Percentiles rank a stretch among this genome's conserved stretches.
Evolutionary conservation across 2,797 vertebrate species (phyloP).

Genomic region (Ctenopoma kingsleyae): DNA sequence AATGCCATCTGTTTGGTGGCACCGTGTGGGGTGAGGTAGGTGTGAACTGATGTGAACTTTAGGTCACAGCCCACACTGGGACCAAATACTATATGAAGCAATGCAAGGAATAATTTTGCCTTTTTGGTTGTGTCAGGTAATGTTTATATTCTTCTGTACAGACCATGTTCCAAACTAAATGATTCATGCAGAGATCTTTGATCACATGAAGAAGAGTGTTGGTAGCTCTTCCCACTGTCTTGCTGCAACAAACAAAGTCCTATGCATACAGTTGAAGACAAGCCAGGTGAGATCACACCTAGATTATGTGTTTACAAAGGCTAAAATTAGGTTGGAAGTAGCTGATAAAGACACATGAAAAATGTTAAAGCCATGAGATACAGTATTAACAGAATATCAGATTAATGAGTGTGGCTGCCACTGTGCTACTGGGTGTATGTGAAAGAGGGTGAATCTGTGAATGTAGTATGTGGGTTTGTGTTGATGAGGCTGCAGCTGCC

Average conservation of each 20-base stretch:
- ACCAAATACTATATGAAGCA: neutral
- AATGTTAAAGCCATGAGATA: constrained; percentile 7
- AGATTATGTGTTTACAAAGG: constrained; percentile 1
- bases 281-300: constrained; percentile 7
- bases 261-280: constrained; percentile 2
- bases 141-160: neutral
- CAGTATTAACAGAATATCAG: constrained; percentile 28
- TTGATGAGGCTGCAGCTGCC: constrained; percentile 50
- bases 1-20: constrained; percentile 10
- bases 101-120: neutral
- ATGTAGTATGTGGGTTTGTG: constrained; percentile 46
- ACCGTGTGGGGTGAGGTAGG: neutral
- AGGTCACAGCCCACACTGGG: neutral
- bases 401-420: constrained; percentile 16
- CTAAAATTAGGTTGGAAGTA: constrained; percentile 11
- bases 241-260: constrained; percentile 9
- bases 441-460: constrained; percentile 26
- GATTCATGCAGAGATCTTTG: constrained; percentile 6
- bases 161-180: neutral
- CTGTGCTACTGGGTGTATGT: neutral
- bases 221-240: neutral
- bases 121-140: neutral
- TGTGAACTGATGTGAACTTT: neutral
- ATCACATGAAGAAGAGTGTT: neutral
- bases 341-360: neutral